Base-by-base conservation (phyloP, 2,888 invertebrate genomes). In the Antheraea assamensis region DNA sequence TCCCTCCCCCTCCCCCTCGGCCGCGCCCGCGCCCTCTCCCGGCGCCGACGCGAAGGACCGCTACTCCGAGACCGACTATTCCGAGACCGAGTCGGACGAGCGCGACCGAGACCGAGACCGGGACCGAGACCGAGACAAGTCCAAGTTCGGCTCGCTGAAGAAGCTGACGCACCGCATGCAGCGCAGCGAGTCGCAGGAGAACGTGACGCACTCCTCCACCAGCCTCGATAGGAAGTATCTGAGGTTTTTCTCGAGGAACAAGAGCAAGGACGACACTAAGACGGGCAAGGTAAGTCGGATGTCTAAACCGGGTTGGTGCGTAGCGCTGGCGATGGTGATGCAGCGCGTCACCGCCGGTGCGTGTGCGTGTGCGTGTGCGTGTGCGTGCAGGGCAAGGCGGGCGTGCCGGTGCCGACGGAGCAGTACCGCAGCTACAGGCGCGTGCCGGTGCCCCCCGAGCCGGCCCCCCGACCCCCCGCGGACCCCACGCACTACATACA, bases 221-320 rank as follows among this genome's bases (percentile, higher is more conserved):
- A 97, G 97, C 85, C 94, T 97, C 75, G 97, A 97, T 87, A 87
- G 97, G 81, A 97, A 97, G 91, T 97, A 96, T 81, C 90, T 95
- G 74, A 77, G 94, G 73, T 94, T 95, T 86, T 96, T 96, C 85
- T 92, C 92, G 3, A 79, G 94, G 61, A 85, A 83, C 77, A 86
- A 87, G 82, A 82, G 77, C 86, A 95, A 95, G 80, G 96, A 96
- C 79, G 94, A 95, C 49, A 30, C 82, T 30, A 95, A 95, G 71
- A 73, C 77, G 0, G 75, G 49, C 15, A 91, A 92, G 87, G 90
- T 42, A 13, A 42, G 42, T 42, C 8, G 8, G 8, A 42, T 7
- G 42, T 7, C n/a, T n/a, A n/a, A n/a, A n/a, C n/a, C n/a, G n/a
- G n/a, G n/a, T n/a, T n/a, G n/a, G n/a, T n/a, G n/a, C 19, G 19